Evolutionary conservation across 2,888 invertebrate genomes (phyloP).

Genomic region (Andrena dorsata): DNA sequence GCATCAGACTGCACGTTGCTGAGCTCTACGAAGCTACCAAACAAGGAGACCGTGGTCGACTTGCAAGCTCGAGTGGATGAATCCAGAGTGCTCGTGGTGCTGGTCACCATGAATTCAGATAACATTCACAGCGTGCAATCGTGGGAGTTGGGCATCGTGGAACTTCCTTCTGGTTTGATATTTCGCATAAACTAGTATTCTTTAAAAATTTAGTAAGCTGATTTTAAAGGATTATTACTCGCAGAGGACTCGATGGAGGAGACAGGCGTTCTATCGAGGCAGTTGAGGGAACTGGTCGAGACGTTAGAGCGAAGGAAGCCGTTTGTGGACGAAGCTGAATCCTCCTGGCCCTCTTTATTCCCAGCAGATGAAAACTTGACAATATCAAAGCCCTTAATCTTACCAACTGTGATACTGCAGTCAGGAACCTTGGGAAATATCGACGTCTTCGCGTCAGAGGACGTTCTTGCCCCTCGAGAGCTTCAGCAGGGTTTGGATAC

Average conservation of each 20-base stretch:
- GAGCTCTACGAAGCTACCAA: conserved; percentile 37
- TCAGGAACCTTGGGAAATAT: conserved; percentile 57
- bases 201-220: neutral
- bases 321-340: conserved; percentile 63
- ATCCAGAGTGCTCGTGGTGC: conserved; percentile 60
- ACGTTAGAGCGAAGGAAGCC: conserved; percentile 66
- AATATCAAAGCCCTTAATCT: conserved; percentile 43
- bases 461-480: conserved; percentile 44
- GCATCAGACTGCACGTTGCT: conserved; percentile 38
- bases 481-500: conserved; percentile 44
- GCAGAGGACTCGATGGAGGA: conserved; percentile 48
- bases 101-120: conserved; percentile 59
- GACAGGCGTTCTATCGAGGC: conserved; percentile 53
- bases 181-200: neutral
- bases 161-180: conserved; percentile 42
- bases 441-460: conserved; percentile 32
- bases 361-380: conserved; percentile 58
- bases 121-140: conserved; percentile 63
- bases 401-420: conserved; percentile 65
- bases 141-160: conserved; percentile 67
- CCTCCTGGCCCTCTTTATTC: conserved; percentile 68
- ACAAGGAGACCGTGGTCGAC: conserved; percentile 67
- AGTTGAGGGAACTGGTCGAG: conserved; percentile 70
- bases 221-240: conserved; percentile 21
- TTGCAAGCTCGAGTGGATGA: conserved; percentile 60